Evolutionary conservation across 2,113 vertebrate species (phyloP).

Genomic region (Ageneiosus marmoratus): DNA sequence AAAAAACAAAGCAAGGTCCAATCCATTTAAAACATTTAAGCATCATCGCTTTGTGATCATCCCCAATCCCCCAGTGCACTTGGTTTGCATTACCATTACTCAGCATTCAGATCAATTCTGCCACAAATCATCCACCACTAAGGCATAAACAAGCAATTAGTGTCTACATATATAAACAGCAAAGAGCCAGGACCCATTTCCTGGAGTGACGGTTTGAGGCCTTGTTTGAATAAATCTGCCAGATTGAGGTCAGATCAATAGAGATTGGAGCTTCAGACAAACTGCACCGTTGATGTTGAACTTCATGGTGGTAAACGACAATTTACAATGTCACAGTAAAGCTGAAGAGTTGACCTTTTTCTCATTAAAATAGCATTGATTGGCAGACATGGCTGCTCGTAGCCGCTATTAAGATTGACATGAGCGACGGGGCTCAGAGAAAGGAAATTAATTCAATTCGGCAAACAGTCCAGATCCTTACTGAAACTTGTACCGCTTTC

Average conservation of each 20-base stretch:
- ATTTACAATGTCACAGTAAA: constrained; percentile 55
- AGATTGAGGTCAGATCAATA: constrained; percentile 50
- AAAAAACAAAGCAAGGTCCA: constrained; percentile 11
- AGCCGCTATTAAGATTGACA: constrained; percentile 62
- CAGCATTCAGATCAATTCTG: constrained; percentile 64
- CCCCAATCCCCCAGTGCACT: constrained; percentile 50
- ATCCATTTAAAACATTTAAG: constrained; percentile 41
- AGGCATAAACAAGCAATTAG: constrained; percentile 66
- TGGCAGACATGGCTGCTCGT: constrained; percentile 51
- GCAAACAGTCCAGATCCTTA: constrained; percentile 49
- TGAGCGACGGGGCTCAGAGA: constrained; percentile 24
- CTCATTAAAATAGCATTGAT: constrained; percentile 63
- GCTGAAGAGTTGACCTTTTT: constrained; percentile 55
- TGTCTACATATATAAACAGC: constrained; percentile 57
- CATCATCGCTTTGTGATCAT: constrained; percentile 40
- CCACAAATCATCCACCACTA: constrained; percentile 52
- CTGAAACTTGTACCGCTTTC: neutral
- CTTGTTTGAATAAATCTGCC: constrained; percentile 59
- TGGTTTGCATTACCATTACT: constrained; percentile 60
- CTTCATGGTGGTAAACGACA: constrained; percentile 56
- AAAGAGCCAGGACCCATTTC: constrained; percentile 49
- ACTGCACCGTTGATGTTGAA: constrained; percentile 54
- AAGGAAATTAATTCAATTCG: constrained; percentile 54
- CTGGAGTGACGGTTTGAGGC: constrained; percentile 51
- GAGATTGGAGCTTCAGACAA: constrained; percentile 29